These are phyloP conservation scores for Sphenopsis melanotis DNA, from an alignment of 2,797 vertebrate species.

Conservation along the genomic window DNA sequence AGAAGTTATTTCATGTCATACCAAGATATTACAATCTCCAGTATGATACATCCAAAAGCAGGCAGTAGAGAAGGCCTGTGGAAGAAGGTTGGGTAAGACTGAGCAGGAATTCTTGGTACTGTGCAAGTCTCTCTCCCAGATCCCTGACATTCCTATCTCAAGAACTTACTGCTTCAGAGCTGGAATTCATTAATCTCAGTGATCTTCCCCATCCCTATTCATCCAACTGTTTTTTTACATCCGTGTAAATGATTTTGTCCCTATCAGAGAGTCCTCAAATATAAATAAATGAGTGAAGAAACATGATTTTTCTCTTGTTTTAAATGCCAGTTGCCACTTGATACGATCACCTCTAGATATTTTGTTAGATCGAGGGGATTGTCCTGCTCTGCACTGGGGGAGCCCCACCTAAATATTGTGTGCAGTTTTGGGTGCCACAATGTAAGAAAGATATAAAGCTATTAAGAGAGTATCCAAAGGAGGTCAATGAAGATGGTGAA, in stretches of 20 bases:
- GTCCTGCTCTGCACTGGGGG: fast-evolving
- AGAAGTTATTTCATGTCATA: neutral
- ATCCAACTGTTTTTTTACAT: fast-evolving
- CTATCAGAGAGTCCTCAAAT: neutral
- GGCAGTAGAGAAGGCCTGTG: neutral
- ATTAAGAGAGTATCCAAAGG: too few relatives aligned
- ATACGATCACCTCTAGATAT: neutral
- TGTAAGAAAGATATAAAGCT: neutral
- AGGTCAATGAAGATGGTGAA: neutral
- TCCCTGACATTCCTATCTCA: neutral
- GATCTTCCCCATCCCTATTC: neutral
- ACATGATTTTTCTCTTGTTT: neutral
- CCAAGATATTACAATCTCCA: neutral
- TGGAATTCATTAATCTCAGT: neutral
- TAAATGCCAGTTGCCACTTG: neutral
- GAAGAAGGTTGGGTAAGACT: neutral
- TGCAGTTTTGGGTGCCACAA: neutral
- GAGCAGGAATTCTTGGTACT: neutral
- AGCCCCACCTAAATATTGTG: fast-evolving
- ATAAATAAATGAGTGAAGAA: neutral
- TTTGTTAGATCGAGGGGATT: neutral
- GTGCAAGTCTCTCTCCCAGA: neutral
- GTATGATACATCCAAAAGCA: neutral
- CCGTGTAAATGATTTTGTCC: fast-evolving
- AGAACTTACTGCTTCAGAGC: neutral